Evolutionary conservation across 2,797 vertebrate species (phyloP), one percentile per base, ranked within the genome.

Genomic region (Siniperca obscura): DNA sequence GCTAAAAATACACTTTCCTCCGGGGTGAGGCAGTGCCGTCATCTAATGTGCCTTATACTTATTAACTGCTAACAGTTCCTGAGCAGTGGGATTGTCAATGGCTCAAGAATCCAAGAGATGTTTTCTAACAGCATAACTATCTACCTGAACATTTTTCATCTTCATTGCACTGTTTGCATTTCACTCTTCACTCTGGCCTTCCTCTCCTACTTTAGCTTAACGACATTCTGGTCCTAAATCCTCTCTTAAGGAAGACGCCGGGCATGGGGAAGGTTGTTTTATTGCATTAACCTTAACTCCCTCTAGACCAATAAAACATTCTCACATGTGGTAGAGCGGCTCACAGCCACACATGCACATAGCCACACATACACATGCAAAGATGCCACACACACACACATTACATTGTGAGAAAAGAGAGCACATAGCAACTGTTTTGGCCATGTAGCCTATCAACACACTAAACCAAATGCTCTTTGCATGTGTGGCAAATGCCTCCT

Each of bases 231-330:
- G 40, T 89, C 88, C 89, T 91, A 90, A 85, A 90, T 90, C 80
- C 65, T 85, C 80, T 84, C 83, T 82, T 65, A 57, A 82, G 87
- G 80, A 86, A 86, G 87, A 92, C 85, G 67, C 71, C 73, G 80
- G 84, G 89, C 94, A 93, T 84, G 76, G 67, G 81, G 80, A 91
- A 81, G 86, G 82, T 85, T 89, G 91, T 90, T 93, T 94, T 94
- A 94, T 90, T 90, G 92, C 88, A 91, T 94, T 94, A 93, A 93
- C 93, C 94, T 90, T 92, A 90, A 86, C 73, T 82, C 94, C 88
- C 87, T 73, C 55, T 65, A 74, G 94, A 87, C 85, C 84, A 86
- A 93, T 95, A 93, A 95, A 95, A 92, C 76, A 91, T 11, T 71
- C 86, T 92, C 91, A 93, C 90, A 92, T 90, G 92, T 93, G 92